Conservation (phyloP, 2,888 invertebrate species). For the Philereme vetulata region DNA sequence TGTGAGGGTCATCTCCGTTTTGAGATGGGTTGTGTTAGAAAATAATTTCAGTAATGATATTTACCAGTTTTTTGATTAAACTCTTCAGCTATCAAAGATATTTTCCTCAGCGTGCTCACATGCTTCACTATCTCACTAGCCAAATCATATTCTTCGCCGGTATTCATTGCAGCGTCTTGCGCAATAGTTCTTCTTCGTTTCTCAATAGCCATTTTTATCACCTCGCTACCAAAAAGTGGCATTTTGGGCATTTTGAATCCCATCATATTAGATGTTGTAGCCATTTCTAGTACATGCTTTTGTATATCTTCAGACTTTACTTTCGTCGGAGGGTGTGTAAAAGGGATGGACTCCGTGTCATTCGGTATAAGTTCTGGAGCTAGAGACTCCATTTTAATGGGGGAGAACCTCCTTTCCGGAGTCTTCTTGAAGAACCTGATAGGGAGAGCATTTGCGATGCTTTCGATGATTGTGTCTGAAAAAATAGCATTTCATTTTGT, state of each 20-base stretch:
- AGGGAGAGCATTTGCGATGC: slow-evolving; percentile 69
- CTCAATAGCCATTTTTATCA: slow-evolving; percentile 56
- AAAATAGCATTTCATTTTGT: slow-evolving; percentile 22
- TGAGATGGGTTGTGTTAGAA: too few species aligned
- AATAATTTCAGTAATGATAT: background rate
- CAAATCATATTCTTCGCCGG: slow-evolving; percentile 63
- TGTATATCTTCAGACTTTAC: slow-evolving; percentile 15
- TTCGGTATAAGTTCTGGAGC: slow-evolving; percentile 67
- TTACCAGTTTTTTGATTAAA: slow-evolving; percentile 78
- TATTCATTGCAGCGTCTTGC: slow-evolving; percentile 65
- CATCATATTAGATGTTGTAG: slow-evolving; percentile 33
- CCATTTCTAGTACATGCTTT: slow-evolving; percentile 34
- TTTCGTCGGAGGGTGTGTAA: slow-evolving; percentile 2
- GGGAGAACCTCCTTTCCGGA: slow-evolving; percentile 56
- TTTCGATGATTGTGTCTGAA: slow-evolving; percentile 70
- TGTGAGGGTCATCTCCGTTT: too few species aligned
- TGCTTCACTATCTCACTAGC: slow-evolving; percentile 69
- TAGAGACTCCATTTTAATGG: slow-evolving; percentile 60
- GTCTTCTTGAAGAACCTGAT: slow-evolving; percentile 58
- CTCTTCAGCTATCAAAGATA: slow-evolving; percentile 78
- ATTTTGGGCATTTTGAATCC: slow-evolving; percentile 70
- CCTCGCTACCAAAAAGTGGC: slow-evolving; percentile 67
- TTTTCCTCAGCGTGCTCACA: slow-evolving; percentile 67
- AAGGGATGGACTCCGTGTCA: slow-evolving; percentile 51
- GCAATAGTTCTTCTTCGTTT: slow-evolving; percentile 46